Conservation (phyloP, 2,113 vertebrate genomes). For the Microcebus jonahi region DNA sequence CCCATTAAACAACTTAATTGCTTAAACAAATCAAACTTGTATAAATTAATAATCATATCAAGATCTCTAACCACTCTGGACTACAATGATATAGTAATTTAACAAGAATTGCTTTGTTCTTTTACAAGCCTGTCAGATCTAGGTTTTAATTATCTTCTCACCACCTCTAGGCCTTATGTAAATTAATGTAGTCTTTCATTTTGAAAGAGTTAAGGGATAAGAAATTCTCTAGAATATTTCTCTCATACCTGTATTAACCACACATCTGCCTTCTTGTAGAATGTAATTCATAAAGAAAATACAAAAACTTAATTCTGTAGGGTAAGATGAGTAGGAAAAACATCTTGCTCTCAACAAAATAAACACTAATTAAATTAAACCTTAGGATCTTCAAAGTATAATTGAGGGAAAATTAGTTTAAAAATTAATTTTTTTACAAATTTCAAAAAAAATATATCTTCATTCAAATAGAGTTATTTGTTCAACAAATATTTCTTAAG, state of each 20-base stretch:
- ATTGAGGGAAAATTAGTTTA: not conserved
- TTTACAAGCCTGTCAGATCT: slow-evolving; percentile 50
- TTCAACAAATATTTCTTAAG: not conserved
- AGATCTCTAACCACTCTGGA: slow-evolving; percentile 50
- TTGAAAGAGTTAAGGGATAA: slow-evolving; percentile 59
- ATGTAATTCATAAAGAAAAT: slow-evolving; percentile 33
- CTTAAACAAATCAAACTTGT: slow-evolving; percentile 63
- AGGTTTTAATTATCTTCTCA: slow-evolving; percentile 70
- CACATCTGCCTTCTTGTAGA: not conserved
- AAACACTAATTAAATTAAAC: not conserved
- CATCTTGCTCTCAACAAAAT: slow-evolving; percentile 1
- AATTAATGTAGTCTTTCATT: slow-evolving; percentile 67
- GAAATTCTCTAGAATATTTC: slow-evolving; percentile 45
- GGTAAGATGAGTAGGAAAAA: not conserved
- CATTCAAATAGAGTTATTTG: not conserved
- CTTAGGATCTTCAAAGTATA: not conserved
- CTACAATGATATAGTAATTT: slow-evolving; percentile 67
- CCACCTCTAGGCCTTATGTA: slow-evolving; percentile 58
- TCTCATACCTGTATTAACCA: slow-evolving; percentile 22
- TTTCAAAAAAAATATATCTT: slow-evolving; percentile 30
- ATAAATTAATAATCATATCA: slow-evolving; percentile 71
- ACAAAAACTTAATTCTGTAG: not conserved
- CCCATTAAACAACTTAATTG: slow-evolving; percentile 24
- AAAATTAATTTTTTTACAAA: not conserved
- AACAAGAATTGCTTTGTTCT: slow-evolving; percentile 64